Percentiles rank a stretch among this genome's conserved stretches.
Evolutionary conservation across 2,797 vertebrate genomes (phyloP).

Genomic region (Alectoris magna): DNA sequence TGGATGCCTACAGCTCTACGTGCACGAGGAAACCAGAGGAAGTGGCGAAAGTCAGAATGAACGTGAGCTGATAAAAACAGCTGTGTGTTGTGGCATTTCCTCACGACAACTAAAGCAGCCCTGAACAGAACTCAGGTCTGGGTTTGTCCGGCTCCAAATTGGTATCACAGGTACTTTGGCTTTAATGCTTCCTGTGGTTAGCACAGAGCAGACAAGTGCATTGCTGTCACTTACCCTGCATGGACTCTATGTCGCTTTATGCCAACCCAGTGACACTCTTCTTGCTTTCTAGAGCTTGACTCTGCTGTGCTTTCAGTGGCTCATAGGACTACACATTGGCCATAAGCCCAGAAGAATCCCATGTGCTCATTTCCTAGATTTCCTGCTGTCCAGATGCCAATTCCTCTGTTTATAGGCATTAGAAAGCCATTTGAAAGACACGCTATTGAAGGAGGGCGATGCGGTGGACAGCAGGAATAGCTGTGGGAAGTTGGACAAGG

Average conservation of each 20-base stretch:
- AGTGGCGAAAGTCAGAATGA: not conserved
- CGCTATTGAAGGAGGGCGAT: not conserved
- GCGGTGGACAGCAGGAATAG: not conserved
- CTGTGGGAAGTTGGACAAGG: not conserved
- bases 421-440: slow-evolving; percentile 12
- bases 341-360: slow-evolving; percentile 59
- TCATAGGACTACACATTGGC: slow-evolving; percentile 47
- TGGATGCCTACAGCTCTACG: not conserved
- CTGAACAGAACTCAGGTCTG: not conserved
- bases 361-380: slow-evolving; percentile 63
- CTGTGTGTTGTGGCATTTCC: not conserved
- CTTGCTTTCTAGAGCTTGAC: slow-evolving; percentile 18
- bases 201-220: not conserved
- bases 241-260: not conserved
- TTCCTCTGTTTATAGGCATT: slow-evolving; percentile 38
- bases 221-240: not conserved
- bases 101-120: not conserved
- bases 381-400: slow-evolving; percentile 62
- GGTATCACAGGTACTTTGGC: not conserved
- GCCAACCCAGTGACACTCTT: slow-evolving; percentile 25
- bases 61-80: not conserved
- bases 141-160: not conserved
- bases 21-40: not conserved
- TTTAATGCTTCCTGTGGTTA: not conserved
- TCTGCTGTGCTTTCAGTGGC: slow-evolving; percentile 42